phyloP scores from a whole-genome alignment of 2,113 vertebrate species.

The Neotoma lepida region DNA sequence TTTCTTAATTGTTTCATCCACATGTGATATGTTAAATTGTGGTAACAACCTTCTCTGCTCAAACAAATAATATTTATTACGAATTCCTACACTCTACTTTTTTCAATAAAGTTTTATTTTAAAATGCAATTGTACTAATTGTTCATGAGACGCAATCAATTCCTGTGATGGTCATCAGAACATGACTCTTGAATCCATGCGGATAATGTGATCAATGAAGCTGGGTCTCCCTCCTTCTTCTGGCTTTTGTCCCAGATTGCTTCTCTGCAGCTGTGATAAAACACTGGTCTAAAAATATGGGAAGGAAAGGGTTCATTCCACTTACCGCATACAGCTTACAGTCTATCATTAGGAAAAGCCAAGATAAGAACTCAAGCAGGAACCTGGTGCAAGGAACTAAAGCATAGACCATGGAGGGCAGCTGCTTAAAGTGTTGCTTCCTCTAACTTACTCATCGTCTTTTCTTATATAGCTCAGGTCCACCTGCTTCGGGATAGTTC shows the following conservation, averaged over 20 bases:
- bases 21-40: background rate
- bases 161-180: background rate
- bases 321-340: background rate
- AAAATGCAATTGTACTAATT: background rate
- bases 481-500: background rate
- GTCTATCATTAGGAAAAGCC: background rate
- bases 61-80: constrained; percentile 3
- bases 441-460: background rate
- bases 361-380: background rate
- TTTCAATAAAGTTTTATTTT: background rate
- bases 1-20: background rate
- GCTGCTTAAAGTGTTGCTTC: background rate
- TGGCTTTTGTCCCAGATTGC: background rate
- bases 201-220: background rate
- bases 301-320: background rate
- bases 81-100: background rate
- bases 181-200: background rate
- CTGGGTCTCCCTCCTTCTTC: background rate
- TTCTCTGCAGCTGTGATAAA: background rate
- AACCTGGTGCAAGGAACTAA: background rate
- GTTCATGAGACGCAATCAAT: background rate
- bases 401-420: background rate
- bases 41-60: background rate
- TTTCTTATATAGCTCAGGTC: background rate
- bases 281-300: background rate